Evolutionary conservation across 2,113 vertebrate genomes (phyloP).

Genomic region (Gnathonemus longibarbis): DNA sequence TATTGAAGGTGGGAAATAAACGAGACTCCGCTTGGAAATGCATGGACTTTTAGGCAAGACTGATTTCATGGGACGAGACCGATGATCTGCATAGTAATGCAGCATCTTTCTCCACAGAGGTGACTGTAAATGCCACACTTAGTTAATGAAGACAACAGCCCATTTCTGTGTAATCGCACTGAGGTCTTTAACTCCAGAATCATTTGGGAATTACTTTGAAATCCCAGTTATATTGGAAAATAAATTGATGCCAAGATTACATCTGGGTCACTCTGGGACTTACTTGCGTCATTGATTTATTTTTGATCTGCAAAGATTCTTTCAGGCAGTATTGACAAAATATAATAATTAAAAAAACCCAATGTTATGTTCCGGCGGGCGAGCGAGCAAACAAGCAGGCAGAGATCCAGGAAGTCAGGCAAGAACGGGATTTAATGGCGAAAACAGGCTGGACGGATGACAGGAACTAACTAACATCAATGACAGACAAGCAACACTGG

Average conservation of each 20-base stretch:
- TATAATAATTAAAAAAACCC: neutral
- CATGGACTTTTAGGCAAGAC: neutral
- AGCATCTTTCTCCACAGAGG: slow-evolving; percentile 28
- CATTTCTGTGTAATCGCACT: slow-evolving; percentile 41
- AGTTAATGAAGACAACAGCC: slow-evolving; percentile 53
- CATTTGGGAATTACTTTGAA: slow-evolving; percentile 53
- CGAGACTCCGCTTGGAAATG: neutral
- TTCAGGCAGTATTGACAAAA: neutral
- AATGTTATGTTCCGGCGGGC: too few relatives aligned
- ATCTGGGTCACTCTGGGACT: slow-evolving; percentile 55
- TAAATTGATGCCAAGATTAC: slow-evolving; percentile 54
- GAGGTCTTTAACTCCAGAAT: slow-evolving; percentile 39
- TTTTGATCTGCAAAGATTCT: slow-evolving; percentile 1
- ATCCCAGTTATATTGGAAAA: slow-evolving; percentile 59
- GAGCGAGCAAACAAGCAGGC: too few relatives aligned
- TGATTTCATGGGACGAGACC: slow-evolving; percentile 9
- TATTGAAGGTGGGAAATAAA: neutral
- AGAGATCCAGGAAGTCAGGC: too few relatives aligned
- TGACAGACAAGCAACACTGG: too few relatives aligned
- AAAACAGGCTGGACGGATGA: too few relatives aligned
- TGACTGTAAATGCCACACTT: slow-evolving; percentile 47
- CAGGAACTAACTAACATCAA: too few relatives aligned
- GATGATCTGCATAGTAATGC: slow-evolving; percentile 12
- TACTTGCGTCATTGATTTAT: slow-evolving; percentile 24
- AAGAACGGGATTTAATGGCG: too few relatives aligned